Base-by-base conservation (phyloP, 2,797 vertebrate genomes). In the Leucoraja ocellata region DNA sequence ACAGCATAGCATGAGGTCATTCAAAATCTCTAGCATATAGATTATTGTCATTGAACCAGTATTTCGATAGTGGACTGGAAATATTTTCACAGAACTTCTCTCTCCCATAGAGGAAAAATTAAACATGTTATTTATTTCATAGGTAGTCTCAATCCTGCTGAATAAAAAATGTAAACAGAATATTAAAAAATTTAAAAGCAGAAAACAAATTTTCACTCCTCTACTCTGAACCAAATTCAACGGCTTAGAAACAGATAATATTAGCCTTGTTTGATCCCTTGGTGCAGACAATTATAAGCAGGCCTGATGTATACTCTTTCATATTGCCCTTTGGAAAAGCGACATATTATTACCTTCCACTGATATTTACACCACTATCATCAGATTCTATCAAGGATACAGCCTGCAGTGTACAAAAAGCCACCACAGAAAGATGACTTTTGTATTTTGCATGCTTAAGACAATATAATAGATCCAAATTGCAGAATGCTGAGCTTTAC, bases 191-290 rank as follows among this genome's bases (percentile, higher is more conserved):
- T 25, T 18, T 36, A 74, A 73, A 25, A 36, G 7, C 88, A 73
- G 18, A 9, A 91, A 91, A 36, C 88, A 91, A 71, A 36, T 91
- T 71, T 91, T 71, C 84, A 88, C 65, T n/a, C n/a, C n/a, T n/a
- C n/a, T 16, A 73, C 68, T 21, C 2, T 46, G 36, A 46, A 91
- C 88, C 39, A 39, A 2, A 21, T 9, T 36, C 68, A 73, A 13
- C 28, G 25, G 25, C 39, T 46, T 18, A 25, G 71, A 68, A 68
- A 73, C 25, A 74, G 16, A 73, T 54, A 18, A 65, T 74, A 39
- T 74, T 14, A 46, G 18, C 1, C 46, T 73, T 46, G 71, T 28
- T 71, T 25, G 46, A 39, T 54, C 90, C 74, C 36, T 73, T 46
- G 39, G 2, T 71, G 65, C 14, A 73, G 32, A 18, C 32, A 25